Conservation (phyloP, 2,113 vertebrate species). For the Etheostoma spectabile region DNA sequence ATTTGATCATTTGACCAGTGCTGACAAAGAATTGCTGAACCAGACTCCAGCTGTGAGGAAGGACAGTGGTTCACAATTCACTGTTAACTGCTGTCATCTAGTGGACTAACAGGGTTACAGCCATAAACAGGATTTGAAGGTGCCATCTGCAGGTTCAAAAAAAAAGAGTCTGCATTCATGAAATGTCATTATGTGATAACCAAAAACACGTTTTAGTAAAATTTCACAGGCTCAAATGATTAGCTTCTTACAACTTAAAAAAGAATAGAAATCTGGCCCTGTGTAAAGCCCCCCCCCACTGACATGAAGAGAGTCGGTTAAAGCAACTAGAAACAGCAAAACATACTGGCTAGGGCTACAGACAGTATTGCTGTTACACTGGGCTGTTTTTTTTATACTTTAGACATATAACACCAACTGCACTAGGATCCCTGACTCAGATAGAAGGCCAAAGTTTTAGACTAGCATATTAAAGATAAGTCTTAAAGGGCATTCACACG, state of each 20-base stretch:
- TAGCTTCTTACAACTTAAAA: neutral
- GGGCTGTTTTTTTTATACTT: too few species aligned
- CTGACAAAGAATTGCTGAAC: neutral
- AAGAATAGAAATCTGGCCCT: neutral
- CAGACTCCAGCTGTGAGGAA: neutral
- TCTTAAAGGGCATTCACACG: too few species aligned
- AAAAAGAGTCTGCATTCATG: neutral
- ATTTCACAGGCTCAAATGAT: neutral
- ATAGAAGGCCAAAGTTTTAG: too few species aligned
- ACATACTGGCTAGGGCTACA: too few species aligned
- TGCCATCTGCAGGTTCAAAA: neutral
- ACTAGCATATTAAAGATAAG: too few species aligned
- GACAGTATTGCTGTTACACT: too few species aligned
- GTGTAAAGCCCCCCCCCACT: too few species aligned
- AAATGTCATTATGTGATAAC: neutral
- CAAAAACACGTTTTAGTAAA: neutral
- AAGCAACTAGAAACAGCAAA: too few species aligned
- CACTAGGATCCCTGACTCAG: too few species aligned
- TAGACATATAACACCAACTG: too few species aligned
- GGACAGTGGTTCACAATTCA: neutral
- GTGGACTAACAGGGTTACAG: slow-evolving; percentile 3
- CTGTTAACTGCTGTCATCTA: slow-evolving; percentile 1
- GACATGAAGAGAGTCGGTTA: too few species aligned
- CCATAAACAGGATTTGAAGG: neutral
- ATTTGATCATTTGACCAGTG: neutral